Base-by-base conservation (phyloP, 2,113 vertebrate species). In the Sceloporus undulatus region DNA sequence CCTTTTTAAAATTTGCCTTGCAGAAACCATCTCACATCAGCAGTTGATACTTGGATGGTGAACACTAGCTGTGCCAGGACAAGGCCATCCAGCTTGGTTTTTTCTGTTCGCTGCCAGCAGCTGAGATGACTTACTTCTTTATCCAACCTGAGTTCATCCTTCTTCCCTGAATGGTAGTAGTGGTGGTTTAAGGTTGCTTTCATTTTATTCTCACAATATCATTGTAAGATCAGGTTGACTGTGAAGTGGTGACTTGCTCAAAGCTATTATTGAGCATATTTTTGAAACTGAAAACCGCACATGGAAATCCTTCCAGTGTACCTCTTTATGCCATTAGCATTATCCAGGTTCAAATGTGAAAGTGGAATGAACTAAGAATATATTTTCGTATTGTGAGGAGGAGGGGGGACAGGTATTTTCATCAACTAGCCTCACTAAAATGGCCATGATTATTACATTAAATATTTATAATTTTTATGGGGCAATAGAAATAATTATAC, bases 1-100 rank as follows among this genome's bases (percentile, higher is more conserved):
- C 94, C 93, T 96, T 96, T 97, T 96, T 95, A 97, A 13, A 13
- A 13, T 96, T 96, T 95, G 95, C 93, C 95, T 94, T 92, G 93
- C 92, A 95, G 94, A 96, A 97, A 97, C 94, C 93, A 95, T 95
- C 95, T 95, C 95, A 94, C 89, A 79, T 74, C 86, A 96, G 91
- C 77, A 92, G 93, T 85, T 18, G 95, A 93, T 48, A 68, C 23
- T 62, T 79, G 13, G 27, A 59, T 93, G 95, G 92, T 96, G 95
- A 94, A 93, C 90, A 0, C 92, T 68, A n/a, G 83, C 95, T 91
- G 87, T 88, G 90, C 88, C 56, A 81, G 92, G 91, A 86, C 82
- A 89, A 13, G 88, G 70, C 91, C 89, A 9, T 83, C 80, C 71
- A 70, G 84, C 91, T 48, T 56, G 65, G 4, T 82, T 91, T 85